A percentile compares a stretch with the other conserved stretches of the same genome.
Evolutionary conservation across 2,888 invertebrate genomes (phyloP).

Genomic region (Platypus cylindrus): DNA sequence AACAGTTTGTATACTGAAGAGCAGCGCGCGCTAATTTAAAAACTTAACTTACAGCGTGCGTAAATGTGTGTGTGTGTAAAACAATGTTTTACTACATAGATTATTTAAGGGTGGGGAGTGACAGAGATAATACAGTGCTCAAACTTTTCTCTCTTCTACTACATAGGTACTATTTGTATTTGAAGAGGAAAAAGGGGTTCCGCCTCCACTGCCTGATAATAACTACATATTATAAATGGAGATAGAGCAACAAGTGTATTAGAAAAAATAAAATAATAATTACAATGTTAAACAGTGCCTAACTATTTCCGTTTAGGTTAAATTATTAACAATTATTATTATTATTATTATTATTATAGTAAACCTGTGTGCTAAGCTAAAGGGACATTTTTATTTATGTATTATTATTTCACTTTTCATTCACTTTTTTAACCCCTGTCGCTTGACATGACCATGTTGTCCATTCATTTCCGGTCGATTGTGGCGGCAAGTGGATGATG

Average conservation of each 20-base stretch:
- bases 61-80: no score
- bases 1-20: background rate
- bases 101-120: no score
- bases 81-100: no score
- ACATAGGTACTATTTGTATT: background rate
- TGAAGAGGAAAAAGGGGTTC: slow-evolving; percentile 7
- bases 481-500: no score
- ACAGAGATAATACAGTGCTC: no score
- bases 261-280: slow-evolving; percentile 28
- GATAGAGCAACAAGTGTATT: slow-evolving; percentile 28
- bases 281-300: slow-evolving; percentile 27
- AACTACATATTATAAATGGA: no score
- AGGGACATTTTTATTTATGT: no score
- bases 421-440: background rate
- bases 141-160: slow-evolving; percentile 1
- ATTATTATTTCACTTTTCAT: no score
- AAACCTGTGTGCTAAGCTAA: no score
- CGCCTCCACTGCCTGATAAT: slow-evolving; percentile 22
- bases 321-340: slow-evolving; percentile 10
- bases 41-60: background rate
- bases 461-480: slow-evolving; percentile 9
- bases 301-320: slow-evolving; percentile 27
- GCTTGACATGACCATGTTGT: slow-evolving; percentile 9
- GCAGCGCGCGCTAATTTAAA: background rate
- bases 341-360: slow-evolving; percentile 5